A percentile compares a stretch with the other conserved stretches of the same genome.
These are phyloP conservation scores for Euwallacea fornicatus DNA, from an alignment of 1,140 invertebrate genomes.

Conservation along the genomic window DNA sequence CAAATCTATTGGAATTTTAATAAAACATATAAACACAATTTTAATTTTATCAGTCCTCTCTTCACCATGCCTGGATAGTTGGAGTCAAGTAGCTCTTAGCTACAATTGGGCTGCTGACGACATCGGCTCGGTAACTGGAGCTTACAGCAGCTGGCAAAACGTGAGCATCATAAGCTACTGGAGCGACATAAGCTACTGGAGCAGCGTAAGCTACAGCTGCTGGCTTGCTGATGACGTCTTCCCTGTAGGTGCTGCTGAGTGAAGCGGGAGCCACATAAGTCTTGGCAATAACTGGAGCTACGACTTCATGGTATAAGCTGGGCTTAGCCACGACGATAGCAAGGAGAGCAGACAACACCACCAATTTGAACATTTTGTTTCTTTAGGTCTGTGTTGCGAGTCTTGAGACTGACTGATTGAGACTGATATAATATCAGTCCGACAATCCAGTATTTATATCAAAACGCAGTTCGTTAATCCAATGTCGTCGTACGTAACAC, in stretches of 20 bases:
- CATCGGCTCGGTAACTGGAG: slow-evolving; percentile 22
- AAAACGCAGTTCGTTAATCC: too few species aligned
- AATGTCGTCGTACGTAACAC: too few species aligned
- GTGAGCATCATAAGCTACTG: slow-evolving; percentile 18
- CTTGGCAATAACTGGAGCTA: slow-evolving; percentile 30
- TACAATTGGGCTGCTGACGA: slow-evolving; percentile 9
- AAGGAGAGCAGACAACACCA: too few species aligned
- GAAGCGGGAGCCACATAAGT: slow-evolving; percentile 24
- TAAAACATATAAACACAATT: slow-evolving; percentile 27
- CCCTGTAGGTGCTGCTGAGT: slow-evolving; percentile 33
- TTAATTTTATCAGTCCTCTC: slow-evolving; percentile 37
- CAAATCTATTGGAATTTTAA: slow-evolving; percentile 6
- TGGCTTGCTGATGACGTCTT: slow-evolving; percentile 33
- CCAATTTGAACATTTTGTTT: too few species aligned
- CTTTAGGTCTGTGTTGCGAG: too few species aligned
- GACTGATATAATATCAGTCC: too few species aligned
- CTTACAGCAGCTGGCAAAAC: slow-evolving; percentile 24
- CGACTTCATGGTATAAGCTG: slow-evolving; percentile 15
- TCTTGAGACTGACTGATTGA: too few species aligned
- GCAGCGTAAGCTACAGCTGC: slow-evolving; percentile 28
- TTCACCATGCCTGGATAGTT: slow-evolving; percentile 38
- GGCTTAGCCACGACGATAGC: too few species aligned
- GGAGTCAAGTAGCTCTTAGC: slow-evolving; percentile 22
- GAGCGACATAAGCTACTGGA: slow-evolving; percentile 26
- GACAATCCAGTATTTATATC: too few species aligned